Evolutionary conservation across 2,888 invertebrate species (phyloP).

Genomic region (Eupithecia insigniata): DNA sequence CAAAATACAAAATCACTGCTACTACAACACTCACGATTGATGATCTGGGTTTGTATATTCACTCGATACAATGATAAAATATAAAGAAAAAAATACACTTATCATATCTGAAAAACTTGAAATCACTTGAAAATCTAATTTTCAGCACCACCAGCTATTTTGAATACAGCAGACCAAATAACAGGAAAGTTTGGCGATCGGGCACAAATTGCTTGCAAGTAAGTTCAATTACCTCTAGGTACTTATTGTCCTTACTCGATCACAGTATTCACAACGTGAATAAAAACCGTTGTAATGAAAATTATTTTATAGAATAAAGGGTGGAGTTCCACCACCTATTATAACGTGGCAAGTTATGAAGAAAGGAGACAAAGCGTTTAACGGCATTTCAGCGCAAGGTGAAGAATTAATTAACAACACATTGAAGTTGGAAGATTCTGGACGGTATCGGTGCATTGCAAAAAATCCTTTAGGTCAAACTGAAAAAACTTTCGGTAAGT

Average conservation of each 20-base stretch:
- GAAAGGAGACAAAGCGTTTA: slow-evolving; percentile 2
- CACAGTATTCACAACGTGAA: background rate
- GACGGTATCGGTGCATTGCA: slow-evolving; percentile 26
- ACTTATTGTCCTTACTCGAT: background rate
- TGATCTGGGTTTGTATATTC: slow-evolving; percentile 19
- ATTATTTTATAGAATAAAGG: slow-evolving; percentile 18
- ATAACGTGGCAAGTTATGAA: slow-evolving; percentile 21
- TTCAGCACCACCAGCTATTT: background rate
- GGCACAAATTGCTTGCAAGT: background rate
- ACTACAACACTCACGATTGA: slow-evolving; percentile 22
- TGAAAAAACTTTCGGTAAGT: slow-evolving; percentile 6
- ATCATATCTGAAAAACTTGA: too few relatives aligned
- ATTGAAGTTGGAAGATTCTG: slow-evolving; percentile 14
- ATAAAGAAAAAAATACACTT: too few relatives aligned
- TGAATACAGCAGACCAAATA: background rate
- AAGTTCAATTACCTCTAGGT: background rate
- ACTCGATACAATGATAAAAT: too few relatives aligned
- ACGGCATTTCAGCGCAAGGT: background rate
- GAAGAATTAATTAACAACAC: slow-evolving; percentile 18
- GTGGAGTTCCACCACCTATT: slow-evolving; percentile 22
- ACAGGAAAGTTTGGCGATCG: background rate
- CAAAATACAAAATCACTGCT: slow-evolving; percentile 1
- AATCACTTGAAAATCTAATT: background rate
- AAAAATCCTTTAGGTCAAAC: slow-evolving; percentile 7
- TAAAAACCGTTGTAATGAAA: background rate